Evolutionary conservation across 1,140 invertebrate species (phyloP), one percentile per base, ranked within the genome.

Genomic region (Cotesia vestalis): DNA sequence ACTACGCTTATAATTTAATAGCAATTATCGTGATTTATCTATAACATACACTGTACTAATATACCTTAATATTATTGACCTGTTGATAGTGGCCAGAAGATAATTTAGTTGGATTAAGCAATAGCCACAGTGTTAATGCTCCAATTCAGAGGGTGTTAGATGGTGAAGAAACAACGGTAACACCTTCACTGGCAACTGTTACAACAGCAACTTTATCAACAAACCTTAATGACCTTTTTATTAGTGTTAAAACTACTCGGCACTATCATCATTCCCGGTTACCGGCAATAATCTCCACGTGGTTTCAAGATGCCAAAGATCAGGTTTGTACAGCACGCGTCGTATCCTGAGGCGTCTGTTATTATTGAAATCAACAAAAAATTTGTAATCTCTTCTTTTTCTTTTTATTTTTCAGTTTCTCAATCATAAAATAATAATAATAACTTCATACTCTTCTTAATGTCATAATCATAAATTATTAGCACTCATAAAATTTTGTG

Each of bases 181-280:
- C 85, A 76, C 84, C 78, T 38, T 84, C 78, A 73, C 84, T 87
- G 38, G 85, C 86, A 55, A 89, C 87, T 35, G 88, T 88, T 51
- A 93, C 91, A 75, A 89, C 89, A 78, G 88, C 89, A 77, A 91
- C 89, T 75, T 92, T 91, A 76, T 89, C 91, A 63, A 92, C 92
- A 57, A 90, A 89, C 66, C 88, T 96, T 71, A 89, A 94, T 83
- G 95, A 97, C 84, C 89, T 98, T 77, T 98, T 97, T 86, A 94
- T 98, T 82, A 96, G 94, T 87, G 95, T 98, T 17, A 98, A 98
- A 89, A 98, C 96, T 62, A 96, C 96, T 38, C 92, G 92, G 81
- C 91, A 92, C 85, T 97, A 96, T 87, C 95, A 98, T 84, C 86
- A 91, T 72, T 91, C 91, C 38, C 89, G 96, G 73, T 81, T 98